Evolutionary conservation across 2,113 vertebrate genomes (phyloP).

Genomic region (Agelaius phoeniceus): DNA sequence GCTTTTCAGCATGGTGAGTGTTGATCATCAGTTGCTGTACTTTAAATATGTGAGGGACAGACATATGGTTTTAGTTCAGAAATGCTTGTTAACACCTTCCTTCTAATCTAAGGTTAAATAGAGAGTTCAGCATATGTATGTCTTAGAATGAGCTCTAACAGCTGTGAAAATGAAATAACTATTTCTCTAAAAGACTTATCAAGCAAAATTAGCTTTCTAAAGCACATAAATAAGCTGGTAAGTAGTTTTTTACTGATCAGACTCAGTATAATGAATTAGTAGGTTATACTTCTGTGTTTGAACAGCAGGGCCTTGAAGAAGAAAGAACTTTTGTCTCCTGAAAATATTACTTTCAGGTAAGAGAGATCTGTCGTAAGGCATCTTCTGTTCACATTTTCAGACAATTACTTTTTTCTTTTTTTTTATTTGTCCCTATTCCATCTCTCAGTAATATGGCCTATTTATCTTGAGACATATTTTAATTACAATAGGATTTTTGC

Average conservation of each 20-base stretch:
- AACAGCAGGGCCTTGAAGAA: neutral
- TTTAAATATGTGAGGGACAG: neutral
- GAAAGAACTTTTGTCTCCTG: neutral
- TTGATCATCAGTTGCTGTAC: neutral
- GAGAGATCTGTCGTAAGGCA: neutral
- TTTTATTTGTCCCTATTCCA: constrained; percentile 9
- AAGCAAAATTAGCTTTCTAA: neutral
- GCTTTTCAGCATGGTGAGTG: neutral
- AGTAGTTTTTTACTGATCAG: neutral
- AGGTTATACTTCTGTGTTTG: neutral
- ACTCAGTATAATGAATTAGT: constrained; percentile 9
- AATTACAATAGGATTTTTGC: neutral
- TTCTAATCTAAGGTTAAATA: constrained; percentile 7
- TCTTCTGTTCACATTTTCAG: neutral
- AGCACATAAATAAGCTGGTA: neutral
- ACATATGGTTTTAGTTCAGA: neutral
- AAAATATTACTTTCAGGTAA: neutral
- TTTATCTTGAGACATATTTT: constrained; percentile 2
- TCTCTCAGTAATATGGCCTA: constrained; percentile 21
- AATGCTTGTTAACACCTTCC: neutral
- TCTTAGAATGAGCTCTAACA: neutral
- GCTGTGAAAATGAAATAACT: neutral
- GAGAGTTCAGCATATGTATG: neutral
- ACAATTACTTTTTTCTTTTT: neutral
- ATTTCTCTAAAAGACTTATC: neutral